A percentile compares a stretch with the other conserved stretches of the same genome.
Evolutionary conservation across 2,797 vertebrate genomes (phyloP).

Genomic region (Poecilia wingei): DNA sequence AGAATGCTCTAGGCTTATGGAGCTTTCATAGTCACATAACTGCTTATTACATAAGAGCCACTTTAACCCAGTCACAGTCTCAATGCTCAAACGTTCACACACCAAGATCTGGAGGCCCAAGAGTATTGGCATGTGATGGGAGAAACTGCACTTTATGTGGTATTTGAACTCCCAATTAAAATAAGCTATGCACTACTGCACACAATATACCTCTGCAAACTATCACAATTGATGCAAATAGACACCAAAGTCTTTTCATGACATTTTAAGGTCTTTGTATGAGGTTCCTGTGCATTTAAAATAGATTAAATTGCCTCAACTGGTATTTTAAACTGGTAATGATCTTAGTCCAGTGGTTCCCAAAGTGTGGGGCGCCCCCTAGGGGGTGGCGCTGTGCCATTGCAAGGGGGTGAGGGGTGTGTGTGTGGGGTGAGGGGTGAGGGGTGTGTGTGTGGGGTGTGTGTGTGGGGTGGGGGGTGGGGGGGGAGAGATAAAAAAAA

Average conservation of each 20-base stretch:
- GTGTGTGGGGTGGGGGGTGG: too few species aligned
- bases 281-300: background rate
- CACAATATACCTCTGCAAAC: background rate
- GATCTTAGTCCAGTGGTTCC: background rate
- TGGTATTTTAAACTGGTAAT: background rate
- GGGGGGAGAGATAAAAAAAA: too few species aligned
- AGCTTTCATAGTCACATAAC: background rate
- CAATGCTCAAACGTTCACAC: background rate
- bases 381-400: too few species aligned
- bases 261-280: background rate
- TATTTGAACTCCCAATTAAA: background rate
- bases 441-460: too few species aligned
- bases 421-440: too few species aligned
- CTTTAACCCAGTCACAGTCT: background rate
- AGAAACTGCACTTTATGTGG: background rate
- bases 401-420: too few species aligned
- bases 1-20: background rate
- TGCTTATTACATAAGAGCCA: background rate
- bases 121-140: too few species aligned
- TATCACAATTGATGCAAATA: background rate
- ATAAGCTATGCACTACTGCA: background rate
- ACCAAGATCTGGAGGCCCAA: background rate
- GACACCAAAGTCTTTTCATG: too few species aligned
- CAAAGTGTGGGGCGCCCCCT: too few species aligned
- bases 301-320: background rate